Evolutionary conservation across 2,888 invertebrate genomes (phyloP).

Genomic region (Orthosia incerta): DNA sequence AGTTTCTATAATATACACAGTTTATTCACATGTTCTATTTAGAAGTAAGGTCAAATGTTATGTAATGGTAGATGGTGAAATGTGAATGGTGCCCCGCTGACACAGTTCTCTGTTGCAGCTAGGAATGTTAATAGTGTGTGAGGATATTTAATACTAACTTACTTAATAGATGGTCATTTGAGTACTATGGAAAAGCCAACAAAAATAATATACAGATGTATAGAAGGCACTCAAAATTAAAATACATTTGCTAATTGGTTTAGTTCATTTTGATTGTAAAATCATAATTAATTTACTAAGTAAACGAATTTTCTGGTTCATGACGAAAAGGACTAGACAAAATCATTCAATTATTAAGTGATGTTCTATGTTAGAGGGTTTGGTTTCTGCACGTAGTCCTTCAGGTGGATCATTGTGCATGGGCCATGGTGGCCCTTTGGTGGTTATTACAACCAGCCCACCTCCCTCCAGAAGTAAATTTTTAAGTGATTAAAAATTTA

Average conservation of each 20-base stretch:
- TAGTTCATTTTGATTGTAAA: background rate
- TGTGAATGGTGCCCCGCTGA: conserved; percentile 55
- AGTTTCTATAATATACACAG: background rate
- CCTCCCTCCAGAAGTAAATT: too few relatives aligned
- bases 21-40: conserved; percentile 23
- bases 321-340: too few relatives aligned
- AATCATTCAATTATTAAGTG: too few relatives aligned
- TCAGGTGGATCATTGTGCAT: too few relatives aligned
- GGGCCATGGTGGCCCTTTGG: too few relatives aligned
- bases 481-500: too few relatives aligned
- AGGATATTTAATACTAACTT: background rate
- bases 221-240: too few relatives aligned
- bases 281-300: background rate
- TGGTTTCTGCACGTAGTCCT: too few relatives aligned
- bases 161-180: background rate
- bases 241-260: too few relatives aligned
- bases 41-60: conserved; percentile 45
- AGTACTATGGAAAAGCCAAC: background rate
- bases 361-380: too few relatives aligned
- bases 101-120: conserved; percentile 37
- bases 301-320: too few relatives aligned
- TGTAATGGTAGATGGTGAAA: conserved; percentile 48
- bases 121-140: conserved; percentile 34
- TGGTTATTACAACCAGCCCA: too few relatives aligned
- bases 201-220: background rate